phyloP scores from a whole-genome alignment of 2,888 invertebrate genomes.

The Polymixis flavicincta region DNA sequence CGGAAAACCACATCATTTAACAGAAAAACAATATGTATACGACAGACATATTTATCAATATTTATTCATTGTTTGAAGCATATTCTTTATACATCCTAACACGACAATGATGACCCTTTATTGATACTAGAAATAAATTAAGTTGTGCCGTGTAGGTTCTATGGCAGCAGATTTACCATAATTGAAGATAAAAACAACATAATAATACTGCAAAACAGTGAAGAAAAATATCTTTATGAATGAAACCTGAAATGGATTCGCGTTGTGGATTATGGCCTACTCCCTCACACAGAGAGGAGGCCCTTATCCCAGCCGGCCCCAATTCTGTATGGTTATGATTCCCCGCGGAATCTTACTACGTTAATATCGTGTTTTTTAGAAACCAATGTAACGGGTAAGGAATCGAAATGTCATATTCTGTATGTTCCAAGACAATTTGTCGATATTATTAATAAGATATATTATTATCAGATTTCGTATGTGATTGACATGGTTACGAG shows the following conservation, averaged over 20 bases:
- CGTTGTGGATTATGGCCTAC: too few relatives aligned
- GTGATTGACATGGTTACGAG: too few relatives aligned
- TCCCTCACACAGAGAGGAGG: not conserved
- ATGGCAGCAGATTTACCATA: not conserved
- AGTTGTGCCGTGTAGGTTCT: not conserved
- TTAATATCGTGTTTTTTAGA: too few relatives aligned
- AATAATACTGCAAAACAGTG: not conserved
- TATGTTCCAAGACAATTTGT: too few relatives aligned
- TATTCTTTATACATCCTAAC: not conserved
- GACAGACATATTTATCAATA: not conserved
- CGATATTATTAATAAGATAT: too few relatives aligned
- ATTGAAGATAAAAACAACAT: not conserved
- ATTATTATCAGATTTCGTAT: too few relatives aligned
- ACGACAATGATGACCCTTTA: not conserved
- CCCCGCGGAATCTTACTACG: too few relatives aligned
- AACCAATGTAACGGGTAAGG: too few relatives aligned
- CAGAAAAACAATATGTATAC: not conserved
- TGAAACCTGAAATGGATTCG: too few relatives aligned
- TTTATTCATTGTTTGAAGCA: not conserved
- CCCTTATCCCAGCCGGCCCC: not conserved
- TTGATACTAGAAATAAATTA: not conserved
- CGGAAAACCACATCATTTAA: slow-evolving; percentile 14
- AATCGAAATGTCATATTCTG: too few relatives aligned
- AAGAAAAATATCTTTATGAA: not conserved
- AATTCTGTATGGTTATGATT: too few relatives aligned